These are phyloP conservation scores for Nebria ingens DNA, from an alignment of 1,140 invertebrate species.

Conservation along the genomic window DNA sequence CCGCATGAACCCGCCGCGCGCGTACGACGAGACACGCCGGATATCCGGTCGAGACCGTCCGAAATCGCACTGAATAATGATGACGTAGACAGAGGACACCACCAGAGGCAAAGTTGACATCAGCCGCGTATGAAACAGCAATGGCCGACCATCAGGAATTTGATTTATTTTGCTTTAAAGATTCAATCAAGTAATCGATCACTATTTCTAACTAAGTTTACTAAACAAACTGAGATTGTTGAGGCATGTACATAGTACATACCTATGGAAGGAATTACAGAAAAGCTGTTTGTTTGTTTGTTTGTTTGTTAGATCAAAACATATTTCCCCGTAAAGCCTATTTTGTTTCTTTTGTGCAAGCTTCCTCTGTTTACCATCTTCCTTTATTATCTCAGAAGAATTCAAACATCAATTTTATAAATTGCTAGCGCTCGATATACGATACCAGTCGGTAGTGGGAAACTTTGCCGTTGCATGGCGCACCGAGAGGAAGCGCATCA, in stretches of 20 bases:
- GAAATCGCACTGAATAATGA: constrained; percentile 5
- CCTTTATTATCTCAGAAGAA: background rate
- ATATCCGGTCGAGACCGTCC: background rate
- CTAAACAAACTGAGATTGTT: too few relatives aligned
- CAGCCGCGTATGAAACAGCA: too few relatives aligned
- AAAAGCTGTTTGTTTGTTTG: too few relatives aligned
- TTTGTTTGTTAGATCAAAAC: background rate
- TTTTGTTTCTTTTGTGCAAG: background rate
- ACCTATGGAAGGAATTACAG: too few relatives aligned
- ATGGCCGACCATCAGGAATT: too few relatives aligned
- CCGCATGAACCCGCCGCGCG: background rate
- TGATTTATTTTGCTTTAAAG: too few relatives aligned
- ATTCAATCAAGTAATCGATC: too few relatives aligned
- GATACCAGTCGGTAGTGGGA: background rate
- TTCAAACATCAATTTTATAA: background rate
- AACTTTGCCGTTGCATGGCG: background rate
- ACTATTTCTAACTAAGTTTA: too few relatives aligned
- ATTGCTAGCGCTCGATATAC: background rate
- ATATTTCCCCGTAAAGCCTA: background rate
- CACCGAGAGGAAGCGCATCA: too few relatives aligned
- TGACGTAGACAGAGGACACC: constrained; percentile 4
- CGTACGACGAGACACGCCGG: background rate
- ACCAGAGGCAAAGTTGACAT: too few relatives aligned
- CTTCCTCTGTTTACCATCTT: background rate
- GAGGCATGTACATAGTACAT: too few relatives aligned